Base-by-base conservation (phyloP, 2,888 invertebrate genomes). In the Eretmocerus hayati region DNA sequence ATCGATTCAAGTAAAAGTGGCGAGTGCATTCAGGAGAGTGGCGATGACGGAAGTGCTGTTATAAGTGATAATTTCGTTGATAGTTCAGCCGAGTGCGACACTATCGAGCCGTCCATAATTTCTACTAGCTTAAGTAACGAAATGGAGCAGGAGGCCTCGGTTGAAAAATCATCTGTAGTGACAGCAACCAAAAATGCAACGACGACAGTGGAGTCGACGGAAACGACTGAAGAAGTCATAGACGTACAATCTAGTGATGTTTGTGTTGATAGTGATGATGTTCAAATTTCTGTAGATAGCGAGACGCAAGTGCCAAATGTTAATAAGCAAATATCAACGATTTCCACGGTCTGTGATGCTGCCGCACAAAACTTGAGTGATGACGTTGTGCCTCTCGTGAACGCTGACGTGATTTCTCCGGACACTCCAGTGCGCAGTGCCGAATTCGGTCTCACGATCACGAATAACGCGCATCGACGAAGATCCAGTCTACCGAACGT, bases 321-420 rank as follows among this genome's bases (percentile, higher is more conserved):
- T 59, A 68, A 65, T 54, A 64, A 67, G 63, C 66, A 67, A 69
- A 81, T 84, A 60, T 80, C 83, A 63, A 81, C 83, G 55, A 84
- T 84, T 73, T 83, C 83, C 57, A 83, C 84, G 59, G 83, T 82
- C 67, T 84, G 84, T 75, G 84, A 84, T 74, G 83, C 82, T 64
- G 39, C 46, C 21, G 82, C 80, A 72, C 63, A 67, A 66, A 66
- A 59, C 64, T 62, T 66, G 60, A 57, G 65, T 63, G 68, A 67
- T 55, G 66, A 62, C 66, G 66, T 70, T 68, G 67, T 69, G 65
- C 66, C 69, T 67, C 67, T 61, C 60, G 65, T 65, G 66, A 66
- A 61, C 64, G 60, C 63, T 63, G 66, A 65, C 58, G 61, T 59
- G 58, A 58, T 64, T 56, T 58, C 59, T 53, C 64, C 57, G 56